A percentile compares a stretch with the other conserved stretches of the same genome.
phyloP scores from a whole-genome alignment of 2,113 vertebrate species.

The Theristicus caerulescens region DNA sequence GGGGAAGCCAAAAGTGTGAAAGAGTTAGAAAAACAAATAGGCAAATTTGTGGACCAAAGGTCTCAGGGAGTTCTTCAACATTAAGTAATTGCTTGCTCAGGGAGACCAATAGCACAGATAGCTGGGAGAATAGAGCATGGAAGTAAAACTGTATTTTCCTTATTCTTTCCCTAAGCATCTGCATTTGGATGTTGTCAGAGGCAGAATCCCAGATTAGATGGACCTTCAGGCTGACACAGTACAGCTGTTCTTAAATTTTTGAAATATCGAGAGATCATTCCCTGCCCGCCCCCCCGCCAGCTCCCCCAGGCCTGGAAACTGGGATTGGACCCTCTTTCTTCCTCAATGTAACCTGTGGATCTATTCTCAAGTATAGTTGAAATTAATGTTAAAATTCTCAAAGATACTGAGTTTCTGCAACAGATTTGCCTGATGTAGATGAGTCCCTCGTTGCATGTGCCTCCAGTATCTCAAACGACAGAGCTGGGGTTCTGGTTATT shows the following conservation, averaged over 20 bases:
- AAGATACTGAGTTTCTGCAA: neutral
- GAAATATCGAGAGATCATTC: neutral
- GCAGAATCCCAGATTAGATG: neutral
- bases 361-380: neutral
- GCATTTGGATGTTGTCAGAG: neutral
- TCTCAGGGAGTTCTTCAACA: neutral
- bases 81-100: neutral
- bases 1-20: neutral
- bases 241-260: neutral
- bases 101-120: neutral
- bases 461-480: neutral
- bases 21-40: neutral
- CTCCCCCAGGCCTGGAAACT: neutral
- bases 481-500: neutral
- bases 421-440: neutral
- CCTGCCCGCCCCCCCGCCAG: fast-evolving
- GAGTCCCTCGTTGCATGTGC: neutral
- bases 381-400: neutral
- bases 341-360: neutral
- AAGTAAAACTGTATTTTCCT: neutral
- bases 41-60: neutral
- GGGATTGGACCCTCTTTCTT: neutral
- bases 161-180: neutral
- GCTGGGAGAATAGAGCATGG: neutral
- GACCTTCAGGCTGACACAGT: neutral